A percentile compares a stretch with the other conserved stretches of the same genome.
These are phyloP conservation scores for Zophobas atratus DNA, from an alignment of 1,140 invertebrate species.

Conservation along the genomic window DNA sequence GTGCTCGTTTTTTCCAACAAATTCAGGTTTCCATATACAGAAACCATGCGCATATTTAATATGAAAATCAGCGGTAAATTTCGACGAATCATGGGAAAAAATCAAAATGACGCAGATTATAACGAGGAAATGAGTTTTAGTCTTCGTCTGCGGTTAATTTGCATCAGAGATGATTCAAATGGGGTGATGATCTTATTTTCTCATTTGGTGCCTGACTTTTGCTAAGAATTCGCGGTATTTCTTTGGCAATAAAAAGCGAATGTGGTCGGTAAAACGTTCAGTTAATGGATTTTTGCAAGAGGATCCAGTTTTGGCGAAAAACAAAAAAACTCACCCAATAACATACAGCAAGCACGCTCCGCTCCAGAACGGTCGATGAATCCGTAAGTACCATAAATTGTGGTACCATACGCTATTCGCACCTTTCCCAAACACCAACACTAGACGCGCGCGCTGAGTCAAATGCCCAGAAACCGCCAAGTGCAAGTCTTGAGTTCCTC, in stretches of 20 bases:
- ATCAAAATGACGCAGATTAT: conserved; percentile 11
- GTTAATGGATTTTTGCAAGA: neutral
- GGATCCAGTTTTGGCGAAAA: neutral
- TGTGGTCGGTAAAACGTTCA: conserved; percentile 1
- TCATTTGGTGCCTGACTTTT: too few species aligned
- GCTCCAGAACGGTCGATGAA: conserved; percentile 14
- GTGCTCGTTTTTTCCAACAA: conserved; percentile 27
- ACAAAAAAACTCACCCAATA: conserved; percentile 24
- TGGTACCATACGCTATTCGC: conserved; percentile 41
- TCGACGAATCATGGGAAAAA: conserved; percentile 15
- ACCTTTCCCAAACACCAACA: conserved; percentile 41
- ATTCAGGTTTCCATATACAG: conserved; percentile 38
- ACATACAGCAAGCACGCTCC: conserved; percentile 30
- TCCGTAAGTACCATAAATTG: conserved; percentile 29
- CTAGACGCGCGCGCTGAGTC: conserved; percentile 58
- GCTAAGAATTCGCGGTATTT: conserved; percentile 1
- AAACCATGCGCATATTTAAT: conserved; percentile 25
- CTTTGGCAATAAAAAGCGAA: conserved; percentile 12
- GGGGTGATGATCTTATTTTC: too few species aligned
- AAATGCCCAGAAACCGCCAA: conserved; percentile 54
- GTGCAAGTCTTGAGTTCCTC: conserved; percentile 47
- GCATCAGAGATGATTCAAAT: conserved; percentile 21
- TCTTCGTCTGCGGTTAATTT: conserved; percentile 9
- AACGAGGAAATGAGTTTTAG: conserved; percentile 7
- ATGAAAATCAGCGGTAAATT: conserved; percentile 27